phyloP scores from a whole-genome alignment of 1,140 invertebrate species.

The Bombus polaris region DNA sequence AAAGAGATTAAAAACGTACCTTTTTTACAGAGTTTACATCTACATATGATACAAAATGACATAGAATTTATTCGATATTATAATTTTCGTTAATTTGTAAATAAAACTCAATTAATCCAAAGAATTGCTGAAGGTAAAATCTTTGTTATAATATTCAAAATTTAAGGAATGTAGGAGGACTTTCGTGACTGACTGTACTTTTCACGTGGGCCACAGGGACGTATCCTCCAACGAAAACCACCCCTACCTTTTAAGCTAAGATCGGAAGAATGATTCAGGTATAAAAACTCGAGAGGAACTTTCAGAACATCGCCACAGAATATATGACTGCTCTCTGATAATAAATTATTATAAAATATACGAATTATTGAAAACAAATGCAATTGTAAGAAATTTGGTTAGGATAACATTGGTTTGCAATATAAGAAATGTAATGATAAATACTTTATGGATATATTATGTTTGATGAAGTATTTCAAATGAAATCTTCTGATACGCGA shows the following conservation, averaged over 20 bases:
- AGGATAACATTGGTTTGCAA: too few relatives aligned
- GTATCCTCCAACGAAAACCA: constrained; percentile 6
- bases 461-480: background rate
- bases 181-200: background rate
- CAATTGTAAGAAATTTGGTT: background rate
- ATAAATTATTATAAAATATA: background rate
- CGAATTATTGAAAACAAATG: background rate
- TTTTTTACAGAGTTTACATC: background rate
- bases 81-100: too few relatives aligned
- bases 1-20: background rate
- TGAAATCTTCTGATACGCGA: constrained; percentile 7
- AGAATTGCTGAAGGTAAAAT: background rate
- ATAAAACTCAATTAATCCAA: background rate
- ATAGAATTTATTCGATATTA: too few relatives aligned
- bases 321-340: background rate
- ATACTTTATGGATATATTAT: background rate
- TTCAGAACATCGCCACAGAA: background rate
- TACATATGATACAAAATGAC: background rate
- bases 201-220: constrained; percentile 31
- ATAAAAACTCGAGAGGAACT: background rate
- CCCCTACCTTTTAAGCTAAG: background rate
- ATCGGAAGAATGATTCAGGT: too few relatives aligned
- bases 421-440: background rate
- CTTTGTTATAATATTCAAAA: background rate
- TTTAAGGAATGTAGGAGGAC: background rate